Evolutionary conservation across 2,113 vertebrate species (phyloP), one percentile per base, ranked within the genome.

Genomic region (Platichthys stellatus): DNA sequence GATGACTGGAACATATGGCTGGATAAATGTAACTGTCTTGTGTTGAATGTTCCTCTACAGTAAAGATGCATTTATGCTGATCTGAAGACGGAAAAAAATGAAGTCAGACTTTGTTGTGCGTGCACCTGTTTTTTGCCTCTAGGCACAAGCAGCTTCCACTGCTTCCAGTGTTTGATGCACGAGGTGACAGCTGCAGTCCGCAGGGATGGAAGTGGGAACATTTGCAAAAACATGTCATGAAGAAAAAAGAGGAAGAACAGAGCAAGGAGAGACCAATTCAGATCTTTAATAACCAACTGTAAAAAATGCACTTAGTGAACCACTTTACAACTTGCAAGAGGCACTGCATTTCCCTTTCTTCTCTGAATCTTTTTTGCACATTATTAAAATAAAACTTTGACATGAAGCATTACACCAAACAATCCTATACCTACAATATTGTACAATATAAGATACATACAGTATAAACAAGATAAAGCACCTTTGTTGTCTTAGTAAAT

Each of bases 341-440:
- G 83, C 90, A 86, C 79, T 79, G 93, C 89, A 84, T 91, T 94
- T 94, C 91, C 94, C 93, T 95, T 94, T 92, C 83, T 89, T 94
- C 77, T 94, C 87, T 92, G 92, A 95, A 92, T 95, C 93, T 87
- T 1, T 91, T 90, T 95, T 95, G 95, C 90, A 94, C 95, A 95
- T 96, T 95, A 96, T 94, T 96, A 96, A 97, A 98, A 98, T 97
- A 96, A 96, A 96, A 95, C 95, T 97, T 98, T 95, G 93, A 95
- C 94, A 95, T 90, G 86, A 96, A 92, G 95, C 95, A 96, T 97
- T 96, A 96, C 96, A 97, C 94, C 93, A 94, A 81, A 94, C 95
- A 91, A 93, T 93, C 91, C 92, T 90, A 94, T 96, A 96, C 95
- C 95, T 97, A 97, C 94, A 96, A 95, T 96, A 95, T 93, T 93